Evolutionary conservation across 2,113 vertebrate species (phyloP), one percentile per base, ranked within the genome.

Genomic region (Cygnus buccinator): DNA sequence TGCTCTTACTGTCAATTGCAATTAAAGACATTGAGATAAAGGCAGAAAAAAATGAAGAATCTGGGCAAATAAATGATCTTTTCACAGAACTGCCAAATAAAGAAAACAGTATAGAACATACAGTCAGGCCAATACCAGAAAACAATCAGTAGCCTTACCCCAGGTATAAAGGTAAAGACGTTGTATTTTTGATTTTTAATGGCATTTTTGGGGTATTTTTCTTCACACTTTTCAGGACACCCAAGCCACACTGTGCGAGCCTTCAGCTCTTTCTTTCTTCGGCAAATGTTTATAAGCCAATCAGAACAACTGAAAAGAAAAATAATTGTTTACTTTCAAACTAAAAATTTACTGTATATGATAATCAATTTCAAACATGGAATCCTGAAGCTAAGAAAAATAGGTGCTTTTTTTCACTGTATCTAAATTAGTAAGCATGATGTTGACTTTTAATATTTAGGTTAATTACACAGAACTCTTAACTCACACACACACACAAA

Each of bases 141-240:
- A 95, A 33, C 1, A 2, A 41, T 86, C 19, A 71, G 50, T 15
- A 57, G 62, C 95, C 99, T 98, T 98, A 99, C 99, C 99, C 99
- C 99, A 91, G 99, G 99, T 97, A 99, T 98, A 95, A 99, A 99
- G 96, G 99, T 99, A 96, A 99, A 97, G 96, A 99, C 8, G 96
- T 99, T 99, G 97, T 99, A 99, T 97, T 99, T 99, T 94, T 99
- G 99, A 98, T 99, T 99, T 97, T 99, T 99, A 97, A 99, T 99
- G 91, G 97, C 96, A 84, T 99, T 99, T 97, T 98, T 99, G 39
- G 99, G 99, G 97, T 98, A 99, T 89, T 99, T 99, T 95, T 99
- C 99, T 96, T 99, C 99, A 93, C 99, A 99, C 91, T 99, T 99
- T 97, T 99, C 99, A 9, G 99, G 99, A 97, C 97, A 98, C 88